Conservation (phyloP, 2,888 invertebrate species). For the Arctia plantaginis region DNA sequence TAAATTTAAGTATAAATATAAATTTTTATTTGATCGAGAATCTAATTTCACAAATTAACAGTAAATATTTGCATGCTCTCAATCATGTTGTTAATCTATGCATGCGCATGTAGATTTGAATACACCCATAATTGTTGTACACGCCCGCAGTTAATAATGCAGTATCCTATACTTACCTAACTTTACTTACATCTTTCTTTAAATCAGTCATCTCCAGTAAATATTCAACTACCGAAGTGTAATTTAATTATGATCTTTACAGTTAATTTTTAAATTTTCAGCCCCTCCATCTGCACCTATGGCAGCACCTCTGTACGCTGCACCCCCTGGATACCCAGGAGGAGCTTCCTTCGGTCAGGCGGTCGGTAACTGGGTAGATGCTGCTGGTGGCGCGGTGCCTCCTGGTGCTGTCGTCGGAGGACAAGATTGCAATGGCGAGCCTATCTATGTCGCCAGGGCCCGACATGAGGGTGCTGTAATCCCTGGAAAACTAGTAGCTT, state of each 20-base stretch:
- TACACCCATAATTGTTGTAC: not conserved
- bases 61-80: not conserved
- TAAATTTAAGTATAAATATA: not conserved
- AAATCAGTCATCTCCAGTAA: not conserved
- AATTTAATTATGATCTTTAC: not conserved
- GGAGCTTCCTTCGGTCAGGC: constrained; percentile 49
- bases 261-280: constrained; percentile 34
- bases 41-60: not conserved
- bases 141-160: not conserved
- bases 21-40: not conserved
- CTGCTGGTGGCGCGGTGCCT: constrained; percentile 88
- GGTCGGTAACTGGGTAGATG: constrained; percentile 86
- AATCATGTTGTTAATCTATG: too few species aligned
- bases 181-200: not conserved
- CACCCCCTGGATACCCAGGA: constrained; percentile 67
- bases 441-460: constrained; percentile 90
- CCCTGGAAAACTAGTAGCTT: constrained; percentile 92
- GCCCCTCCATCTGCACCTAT: constrained; percentile 72
- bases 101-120: too few species aligned
- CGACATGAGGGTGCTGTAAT: constrained; percentile 92
- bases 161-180: not conserved
- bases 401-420: constrained; percentile 90
- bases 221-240: not conserved
- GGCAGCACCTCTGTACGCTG: constrained; percentile 71
- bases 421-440: constrained; percentile 85